Evolutionary conservation across 2,888 invertebrate species (phyloP).

Genomic region (Rhagonycha lutea): DNA sequence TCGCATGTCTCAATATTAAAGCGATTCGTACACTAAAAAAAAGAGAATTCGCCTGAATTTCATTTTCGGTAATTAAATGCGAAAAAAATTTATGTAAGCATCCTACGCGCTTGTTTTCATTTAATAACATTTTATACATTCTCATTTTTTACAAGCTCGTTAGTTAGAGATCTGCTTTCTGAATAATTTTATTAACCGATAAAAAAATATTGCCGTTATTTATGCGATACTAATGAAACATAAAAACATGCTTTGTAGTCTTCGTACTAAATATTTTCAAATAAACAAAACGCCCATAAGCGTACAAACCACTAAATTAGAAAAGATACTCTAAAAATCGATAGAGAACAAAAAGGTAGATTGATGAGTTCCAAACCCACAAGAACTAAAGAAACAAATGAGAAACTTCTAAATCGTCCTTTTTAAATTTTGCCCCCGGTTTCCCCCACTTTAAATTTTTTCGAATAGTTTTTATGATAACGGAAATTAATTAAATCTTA

Average conservation of each 20-base stretch:
- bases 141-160: background rate
- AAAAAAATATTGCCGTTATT: background rate
- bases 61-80: background rate
- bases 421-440: background rate
- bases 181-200: background rate
- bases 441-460: background rate
- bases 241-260: background rate
- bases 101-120: background rate
- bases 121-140: no score
- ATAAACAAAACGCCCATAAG: background rate
- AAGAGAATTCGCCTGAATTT: background rate
- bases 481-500: background rate
- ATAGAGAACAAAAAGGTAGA: background rate
- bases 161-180: no score
- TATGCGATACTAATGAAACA: no score
- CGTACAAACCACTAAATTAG: background rate
- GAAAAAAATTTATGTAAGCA: background rate
- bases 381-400: background rate
- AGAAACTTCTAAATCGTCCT: background rate
- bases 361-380: background rate
- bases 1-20: background rate
- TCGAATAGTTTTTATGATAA: background rate
- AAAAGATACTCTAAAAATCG: background rate
- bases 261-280: background rate
- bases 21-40: background rate